Conservation (phyloP, 2,888 invertebrate genomes). For the Emesis furor region DNA sequence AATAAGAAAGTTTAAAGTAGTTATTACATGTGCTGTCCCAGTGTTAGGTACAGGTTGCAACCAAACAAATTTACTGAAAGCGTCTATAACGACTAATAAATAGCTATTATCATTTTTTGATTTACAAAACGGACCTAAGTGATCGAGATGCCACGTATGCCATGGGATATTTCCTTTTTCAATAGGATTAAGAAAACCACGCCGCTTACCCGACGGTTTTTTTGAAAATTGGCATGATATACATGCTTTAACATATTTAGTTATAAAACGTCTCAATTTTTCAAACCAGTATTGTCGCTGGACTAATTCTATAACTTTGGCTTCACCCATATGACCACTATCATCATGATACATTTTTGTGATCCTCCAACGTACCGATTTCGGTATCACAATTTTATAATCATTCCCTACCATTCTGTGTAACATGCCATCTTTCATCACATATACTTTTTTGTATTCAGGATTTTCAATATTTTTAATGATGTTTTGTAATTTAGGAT, state of each 20-base stretch:
- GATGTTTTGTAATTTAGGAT: background rate
- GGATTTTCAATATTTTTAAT: background rate
- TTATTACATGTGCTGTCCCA: conserved; percentile 17
- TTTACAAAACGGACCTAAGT: conserved; percentile 62
- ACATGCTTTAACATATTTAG: conserved; percentile 56
- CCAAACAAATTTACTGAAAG: conserved; percentile 52
- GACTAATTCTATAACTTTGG: background rate
- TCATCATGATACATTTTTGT: conserved; percentile 49
- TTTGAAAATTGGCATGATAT: conserved; percentile 57
- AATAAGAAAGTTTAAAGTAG: conserved; percentile 21
- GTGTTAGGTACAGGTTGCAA: conserved; percentile 49
- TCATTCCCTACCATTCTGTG: conserved; percentile 22
- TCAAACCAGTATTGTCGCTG: conserved; percentile 41
- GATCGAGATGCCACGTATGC: conserved; percentile 40
- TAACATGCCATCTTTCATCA: background rate
- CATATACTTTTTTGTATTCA: background rate
- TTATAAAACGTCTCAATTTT: conserved; percentile 43
- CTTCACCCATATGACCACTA: conserved; percentile 41
- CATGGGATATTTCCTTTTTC: background rate
- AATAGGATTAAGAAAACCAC: conserved; percentile 37
- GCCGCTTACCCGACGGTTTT: conserved; percentile 48
- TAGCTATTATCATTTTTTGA: conserved; percentile 45
- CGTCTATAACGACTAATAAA: conserved; percentile 48
- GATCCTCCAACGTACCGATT: conserved; percentile 35
- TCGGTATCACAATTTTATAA: conserved; percentile 41